phyloP scores from a whole-genome alignment of 2,113 vertebrate species.

The Vanacampus margaritifer region DNA sequence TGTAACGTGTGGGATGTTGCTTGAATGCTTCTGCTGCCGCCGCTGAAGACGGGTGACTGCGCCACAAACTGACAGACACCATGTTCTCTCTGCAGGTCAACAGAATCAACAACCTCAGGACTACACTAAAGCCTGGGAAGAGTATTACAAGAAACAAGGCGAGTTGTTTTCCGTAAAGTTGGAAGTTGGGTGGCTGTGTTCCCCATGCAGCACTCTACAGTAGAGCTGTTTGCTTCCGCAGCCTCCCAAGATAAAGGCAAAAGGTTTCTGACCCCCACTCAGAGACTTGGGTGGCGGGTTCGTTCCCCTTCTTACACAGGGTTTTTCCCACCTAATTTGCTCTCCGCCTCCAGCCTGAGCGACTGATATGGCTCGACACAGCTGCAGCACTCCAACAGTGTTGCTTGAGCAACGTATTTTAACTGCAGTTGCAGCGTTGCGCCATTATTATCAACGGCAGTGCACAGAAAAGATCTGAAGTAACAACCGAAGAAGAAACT shows the following conservation, averaged over 20 bases:
- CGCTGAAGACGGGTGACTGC: neutral
- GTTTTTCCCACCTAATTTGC: no score
- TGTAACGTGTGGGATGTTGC: slow-evolving; percentile 13
- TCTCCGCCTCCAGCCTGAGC: no score
- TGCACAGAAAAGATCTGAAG: no score
- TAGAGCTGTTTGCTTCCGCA: slow-evolving; percentile 61
- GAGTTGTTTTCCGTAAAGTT: neutral
- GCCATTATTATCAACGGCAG: no score
- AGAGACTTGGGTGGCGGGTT: slow-evolving; percentile 62
- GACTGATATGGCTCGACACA: no score
- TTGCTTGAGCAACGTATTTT: no score
- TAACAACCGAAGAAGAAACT: no score
- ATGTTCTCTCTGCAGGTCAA: slow-evolving; percentile 66
- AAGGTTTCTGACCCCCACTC: slow-evolving; percentile 72
- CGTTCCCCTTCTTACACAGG: slow-evolving; percentile 75
- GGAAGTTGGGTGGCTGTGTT: slow-evolving; percentile 49
- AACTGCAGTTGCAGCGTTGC: no score
- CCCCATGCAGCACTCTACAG: slow-evolving; percentile 40
- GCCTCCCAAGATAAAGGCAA: slow-evolving; percentile 66
- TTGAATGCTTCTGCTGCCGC: neutral
- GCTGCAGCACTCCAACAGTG: no score
- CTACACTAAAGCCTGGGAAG: slow-evolving; percentile 81
- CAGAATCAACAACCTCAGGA: slow-evolving; percentile 78
- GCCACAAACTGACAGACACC: slow-evolving; percentile 9
- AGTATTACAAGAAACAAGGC: slow-evolving; percentile 84